Conservation (phyloP, 2,113 vertebrate species). For the Dasyprocta punctata region DNA sequence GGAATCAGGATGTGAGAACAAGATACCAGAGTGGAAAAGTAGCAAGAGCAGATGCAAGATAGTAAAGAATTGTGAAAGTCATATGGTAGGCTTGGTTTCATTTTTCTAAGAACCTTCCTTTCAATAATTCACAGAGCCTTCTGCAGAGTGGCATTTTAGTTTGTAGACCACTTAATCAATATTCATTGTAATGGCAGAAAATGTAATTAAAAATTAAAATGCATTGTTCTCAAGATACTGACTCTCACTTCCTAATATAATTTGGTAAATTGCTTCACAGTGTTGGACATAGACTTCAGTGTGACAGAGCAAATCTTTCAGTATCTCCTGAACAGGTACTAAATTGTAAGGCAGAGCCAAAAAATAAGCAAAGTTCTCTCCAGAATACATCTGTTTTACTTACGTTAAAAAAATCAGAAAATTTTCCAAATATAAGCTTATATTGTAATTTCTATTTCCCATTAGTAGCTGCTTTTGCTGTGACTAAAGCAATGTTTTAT, state of each 20-base stretch:
- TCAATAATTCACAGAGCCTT: conserved; percentile 49
- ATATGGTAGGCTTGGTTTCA: background rate
- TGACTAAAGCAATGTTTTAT: background rate
- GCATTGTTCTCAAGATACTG: background rate
- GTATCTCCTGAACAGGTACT: no score
- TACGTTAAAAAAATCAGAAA: background rate
- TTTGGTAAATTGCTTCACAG: background rate
- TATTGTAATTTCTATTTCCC: background rate
- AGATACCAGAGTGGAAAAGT: background rate
- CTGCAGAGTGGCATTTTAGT: background rate
- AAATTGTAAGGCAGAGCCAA: background rate
- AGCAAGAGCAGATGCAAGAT: background rate
- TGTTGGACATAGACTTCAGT: background rate
- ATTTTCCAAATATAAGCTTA: background rate
- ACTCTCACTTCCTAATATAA: background rate
- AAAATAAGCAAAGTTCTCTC: background rate
- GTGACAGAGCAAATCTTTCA: background rate
- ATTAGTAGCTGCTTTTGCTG: background rate
- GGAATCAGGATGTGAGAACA: background rate
- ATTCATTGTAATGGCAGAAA: conserved; percentile 47
- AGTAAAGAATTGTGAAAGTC: background rate
- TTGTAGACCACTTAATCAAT: conserved; percentile 54
- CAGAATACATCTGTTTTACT: background rate
- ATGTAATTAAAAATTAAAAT: conserved; percentile 64
- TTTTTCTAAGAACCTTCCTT: background rate